Evolutionary conservation across 2,113 vertebrate genomes (phyloP), one percentile per base, ranked within the genome.

Genomic region (Paradisaea rubra): DNA sequence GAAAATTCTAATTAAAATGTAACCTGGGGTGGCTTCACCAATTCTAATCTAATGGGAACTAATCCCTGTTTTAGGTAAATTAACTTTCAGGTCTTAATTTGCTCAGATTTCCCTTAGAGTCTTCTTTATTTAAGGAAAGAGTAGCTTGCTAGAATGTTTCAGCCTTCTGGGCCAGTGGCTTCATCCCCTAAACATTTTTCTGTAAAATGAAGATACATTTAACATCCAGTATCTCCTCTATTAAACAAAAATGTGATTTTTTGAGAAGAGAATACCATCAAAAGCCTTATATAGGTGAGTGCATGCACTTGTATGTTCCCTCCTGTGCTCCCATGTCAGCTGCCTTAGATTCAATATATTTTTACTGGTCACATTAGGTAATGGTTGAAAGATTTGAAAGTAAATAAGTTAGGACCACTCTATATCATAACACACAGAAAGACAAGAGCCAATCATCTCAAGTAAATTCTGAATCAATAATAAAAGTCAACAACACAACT

Each of bases 1-100:
- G 81, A 74, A 78, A 92, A 50, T 53, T 88, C 69, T 85, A 93
- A 96, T 95, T 96, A 96, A 95, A 91, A 61, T 59, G 37, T 88
- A 89, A 91, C 81, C 74, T 85, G 49, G n/a, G 64, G 83, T 86
- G 30, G 30, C 68, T 92, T 94, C 49, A 77, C 39, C 50, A 66
- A 61, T 86, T 95, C 66, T 57, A 74, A 22, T 76, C 52, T 79
- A 95, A 94, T 69, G 44, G 50, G 71, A 95, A 54, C 30, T 83
- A 94, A 84, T 78, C 49, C 56, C 10, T 42, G 15, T 33, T 93
- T 80, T 83, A 86, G 30, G 39, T 69, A 94, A 97, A 94, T 88
- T 72, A 95, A 87, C 37, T 93, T 37, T 83, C 56, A 86, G 53
- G 41, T 94, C 66, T 88, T 87, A 83, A 95, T 94, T 95, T 95